These are phyloP conservation scores for Petaurus breviceps DNA, from an alignment of 2,113 vertebrate species.

Conservation along the genomic window DNA sequence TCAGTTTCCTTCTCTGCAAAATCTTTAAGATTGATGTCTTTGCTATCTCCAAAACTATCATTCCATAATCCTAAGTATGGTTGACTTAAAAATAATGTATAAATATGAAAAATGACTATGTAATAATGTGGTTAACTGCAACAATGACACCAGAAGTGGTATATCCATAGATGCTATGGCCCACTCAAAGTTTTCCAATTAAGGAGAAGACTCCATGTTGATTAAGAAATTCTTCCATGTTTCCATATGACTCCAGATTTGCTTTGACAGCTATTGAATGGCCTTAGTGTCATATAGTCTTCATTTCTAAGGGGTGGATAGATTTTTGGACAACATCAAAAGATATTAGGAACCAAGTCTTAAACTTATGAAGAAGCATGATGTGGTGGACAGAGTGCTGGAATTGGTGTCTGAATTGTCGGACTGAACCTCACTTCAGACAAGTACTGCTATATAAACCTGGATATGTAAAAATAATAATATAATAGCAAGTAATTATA, in stretches of 20 bases:
- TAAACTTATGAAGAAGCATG: neutral
- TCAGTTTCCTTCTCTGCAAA: neutral
- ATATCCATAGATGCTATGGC: neutral
- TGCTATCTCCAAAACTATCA: neutral
- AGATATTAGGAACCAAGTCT: neutral
- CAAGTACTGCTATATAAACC: neutral
- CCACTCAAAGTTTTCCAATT: neutral
- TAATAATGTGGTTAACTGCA: no score
- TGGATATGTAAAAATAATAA: neutral
- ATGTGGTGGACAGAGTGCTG: neutral
- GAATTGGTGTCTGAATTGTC: neutral
- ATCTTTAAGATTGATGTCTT: neutral
- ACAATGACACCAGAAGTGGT: neutral
- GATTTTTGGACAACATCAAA: neutral
- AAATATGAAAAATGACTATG: neutral
- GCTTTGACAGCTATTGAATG: neutral
- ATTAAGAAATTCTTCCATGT: neutral
- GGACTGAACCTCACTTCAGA: neutral
- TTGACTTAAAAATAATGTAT: no score
- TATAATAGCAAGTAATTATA: no score
- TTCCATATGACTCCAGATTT: neutral
- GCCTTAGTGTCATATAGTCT: neutral
- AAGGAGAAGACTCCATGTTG: neutral
- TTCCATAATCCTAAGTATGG: no score
- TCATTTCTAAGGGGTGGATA: neutral